These are phyloP conservation scores for Seira sanloemensis DNA, from an alignment of 2,888 invertebrate genomes.

Conservation along the genomic window DNA sequence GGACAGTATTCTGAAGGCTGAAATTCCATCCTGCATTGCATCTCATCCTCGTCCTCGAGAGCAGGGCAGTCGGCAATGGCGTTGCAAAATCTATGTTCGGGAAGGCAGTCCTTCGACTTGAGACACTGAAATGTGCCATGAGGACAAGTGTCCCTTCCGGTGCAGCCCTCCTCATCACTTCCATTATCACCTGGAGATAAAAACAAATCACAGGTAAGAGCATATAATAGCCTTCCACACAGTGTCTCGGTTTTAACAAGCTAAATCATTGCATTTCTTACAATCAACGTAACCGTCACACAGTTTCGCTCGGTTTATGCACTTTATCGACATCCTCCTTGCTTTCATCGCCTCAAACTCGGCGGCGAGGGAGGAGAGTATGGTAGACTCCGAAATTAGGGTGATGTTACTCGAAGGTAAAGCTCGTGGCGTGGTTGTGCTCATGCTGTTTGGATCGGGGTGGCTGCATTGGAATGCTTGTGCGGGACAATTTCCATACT, in stretches of 20 bases:
- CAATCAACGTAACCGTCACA: slow-evolving; percentile 85
- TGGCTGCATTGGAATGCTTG: slow-evolving; percentile 76
- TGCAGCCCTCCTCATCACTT: slow-evolving; percentile 69
- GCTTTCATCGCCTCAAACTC: slow-evolving; percentile 52
- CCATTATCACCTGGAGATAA: slow-evolving; percentile 54
- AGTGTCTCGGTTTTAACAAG: not conserved
- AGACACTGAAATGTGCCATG: slow-evolving; percentile 72
- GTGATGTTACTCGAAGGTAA: slow-evolving; percentile 47
- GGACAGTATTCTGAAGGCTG: slow-evolving; percentile 82
- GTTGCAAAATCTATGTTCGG: slow-evolving; percentile 83
- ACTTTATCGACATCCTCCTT: slow-evolving; percentile 75
- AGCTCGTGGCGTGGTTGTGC: slow-evolving; percentile 13
- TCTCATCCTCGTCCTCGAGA: slow-evolving; percentile 92
- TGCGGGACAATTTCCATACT: slow-evolving; percentile 77
- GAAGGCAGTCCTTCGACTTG: slow-evolving; percentile 70
- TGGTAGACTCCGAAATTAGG: slow-evolving; percentile 65
- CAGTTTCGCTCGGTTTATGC: slow-evolving; percentile 86
- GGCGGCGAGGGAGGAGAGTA: slow-evolving; percentile 46
- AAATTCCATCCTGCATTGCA: slow-evolving; percentile 82
- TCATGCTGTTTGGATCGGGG: not conserved
- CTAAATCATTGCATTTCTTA: slow-evolving; percentile 20
- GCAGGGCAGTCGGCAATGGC: slow-evolving; percentile 77
- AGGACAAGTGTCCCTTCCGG: slow-evolving; percentile 69
- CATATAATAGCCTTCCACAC: too few species aligned
- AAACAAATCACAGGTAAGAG: not conserved